Evolutionary conservation across 2,888 invertebrate species (phyloP), one percentile per base, ranked within the genome.

Genomic region (Nephrotoma flavescens): DNA sequence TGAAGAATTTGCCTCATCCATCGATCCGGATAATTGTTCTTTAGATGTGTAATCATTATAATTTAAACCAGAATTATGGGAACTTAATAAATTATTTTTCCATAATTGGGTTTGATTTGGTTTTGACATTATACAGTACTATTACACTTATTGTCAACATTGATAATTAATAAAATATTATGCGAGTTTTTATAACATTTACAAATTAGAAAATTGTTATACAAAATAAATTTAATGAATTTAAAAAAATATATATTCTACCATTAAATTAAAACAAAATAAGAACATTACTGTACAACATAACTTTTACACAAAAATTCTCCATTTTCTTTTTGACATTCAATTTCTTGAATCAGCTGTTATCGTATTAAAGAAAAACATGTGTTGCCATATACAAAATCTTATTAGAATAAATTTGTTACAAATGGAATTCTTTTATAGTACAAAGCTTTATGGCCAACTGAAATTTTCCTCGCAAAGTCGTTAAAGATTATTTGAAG

Each of bases 271-370:
- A 71, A 57, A 19, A 19, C 15, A 71, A 71, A 71, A 71, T 15
- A 71, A 71, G 71, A 71, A 71, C 71, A 9, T 71, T 71, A 71
- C 71, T 31, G 71, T 71, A 71, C 71, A 71, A 71, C 71, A 71
- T 71, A 31, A 71, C 71, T 71, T 71, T 44, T 85, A 85, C 42
- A 84, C 47, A 52, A 52, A 86, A 86, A 86, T 41, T 86, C 86
- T 57, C 86, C 86, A 86, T 86, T 86, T 86, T 86, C 86, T 86
- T 86, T 71, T 86, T 86, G 86, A 86, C 86, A 86, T 86, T 86
- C 86, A 86, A 84, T 84, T 84, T 84, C 44, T 44, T 85, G 19
- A 85, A 86, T 86, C 86, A 86, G 86, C 86, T 86, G 86, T 86
- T 86, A 86, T 86, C 86, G 57, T 42, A 15, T 84, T 7, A 12